Conservation (phyloP, 1,140 invertebrate genomes). For the Drosophila parvula region DNA sequence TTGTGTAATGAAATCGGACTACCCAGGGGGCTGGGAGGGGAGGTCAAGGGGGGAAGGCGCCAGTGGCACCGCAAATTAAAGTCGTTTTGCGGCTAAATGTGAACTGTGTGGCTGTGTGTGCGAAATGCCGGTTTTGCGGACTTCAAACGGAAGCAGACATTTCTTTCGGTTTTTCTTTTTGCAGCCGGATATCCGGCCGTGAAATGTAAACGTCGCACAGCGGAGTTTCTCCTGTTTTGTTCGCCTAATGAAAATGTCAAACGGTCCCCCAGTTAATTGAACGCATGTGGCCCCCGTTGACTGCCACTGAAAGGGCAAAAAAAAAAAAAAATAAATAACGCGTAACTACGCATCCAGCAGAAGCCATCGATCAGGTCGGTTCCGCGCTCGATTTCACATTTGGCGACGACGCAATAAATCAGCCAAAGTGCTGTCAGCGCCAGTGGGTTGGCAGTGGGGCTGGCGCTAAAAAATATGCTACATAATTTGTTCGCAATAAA, state of each 20-base stretch:
- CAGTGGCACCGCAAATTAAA: slow-evolving; percentile 75
- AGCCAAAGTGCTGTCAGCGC: slow-evolving; percentile 13
- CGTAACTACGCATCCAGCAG: slow-evolving; percentile 9
- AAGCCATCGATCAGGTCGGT: slow-evolving; percentile 58
- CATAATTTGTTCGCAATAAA: slow-evolving; percentile 81
- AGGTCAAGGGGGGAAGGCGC: slow-evolving; percentile 8
- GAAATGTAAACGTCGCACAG: slow-evolving; percentile 74
- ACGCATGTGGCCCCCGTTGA: slow-evolving; percentile 51
- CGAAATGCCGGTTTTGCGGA: slow-evolving; percentile 45
- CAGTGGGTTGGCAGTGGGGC: slow-evolving; percentile 7
- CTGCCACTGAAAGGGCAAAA: slow-evolving; percentile 10
- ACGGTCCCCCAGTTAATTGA: slow-evolving; percentile 65
- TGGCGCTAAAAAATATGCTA: slow-evolving; percentile 65
- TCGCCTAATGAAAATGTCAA: slow-evolving; percentile 71
- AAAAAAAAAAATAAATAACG: background rate
- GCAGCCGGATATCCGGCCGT: slow-evolving; percentile 66
- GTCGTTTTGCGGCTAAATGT: slow-evolving; percentile 75
- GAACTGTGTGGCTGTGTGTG: slow-evolving; percentile 25
- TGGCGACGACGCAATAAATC: slow-evolving; percentile 64
- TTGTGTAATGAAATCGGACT: slow-evolving; percentile 78
- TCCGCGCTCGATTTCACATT: slow-evolving; percentile 69
- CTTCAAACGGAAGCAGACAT: slow-evolving; percentile 74
- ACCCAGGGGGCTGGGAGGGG: slow-evolving; percentile 14
- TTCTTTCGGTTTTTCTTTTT: slow-evolving; percentile 68
- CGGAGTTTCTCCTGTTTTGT: slow-evolving; percentile 31